Percentiles rank a stretch among this genome's conserved stretches.
Conservation (phyloP, 2,113 vertebrate genomes). For the Tragulus kanchil region DNA sequence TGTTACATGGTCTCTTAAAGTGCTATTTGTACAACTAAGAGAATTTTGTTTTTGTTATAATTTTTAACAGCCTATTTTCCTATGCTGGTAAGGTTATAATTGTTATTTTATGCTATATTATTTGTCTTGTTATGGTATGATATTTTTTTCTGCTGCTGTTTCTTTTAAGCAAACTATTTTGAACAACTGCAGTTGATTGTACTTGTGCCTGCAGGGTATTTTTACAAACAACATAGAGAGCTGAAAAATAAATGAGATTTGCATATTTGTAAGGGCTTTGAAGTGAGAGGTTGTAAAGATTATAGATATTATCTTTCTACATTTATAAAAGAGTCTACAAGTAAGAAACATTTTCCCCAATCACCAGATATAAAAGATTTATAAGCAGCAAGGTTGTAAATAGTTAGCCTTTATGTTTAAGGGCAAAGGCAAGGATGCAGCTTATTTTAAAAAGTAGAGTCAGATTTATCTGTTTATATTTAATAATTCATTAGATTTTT, state of each 20-base stretch:
- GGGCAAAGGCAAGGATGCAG: neutral
- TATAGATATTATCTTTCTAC: constrained; percentile 3
- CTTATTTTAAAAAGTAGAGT: neutral
- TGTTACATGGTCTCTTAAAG: neutral
- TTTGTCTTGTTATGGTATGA: constrained; percentile 16
- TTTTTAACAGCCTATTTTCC: constrained; percentile 19
- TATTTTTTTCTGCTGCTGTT: neutral
- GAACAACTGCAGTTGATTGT: neutral
- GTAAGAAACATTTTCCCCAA: neutral
- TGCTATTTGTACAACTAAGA: neutral
- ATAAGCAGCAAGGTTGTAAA: constrained; percentile 32
- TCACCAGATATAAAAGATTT: neutral
- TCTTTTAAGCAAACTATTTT: constrained; percentile 55
- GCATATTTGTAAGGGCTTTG: constrained; percentile 49
- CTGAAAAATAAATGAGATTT: constrained; percentile 56
- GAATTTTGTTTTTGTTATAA: constrained; percentile 34
- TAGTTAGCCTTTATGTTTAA: constrained; percentile 19
- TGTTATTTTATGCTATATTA: constrained; percentile 28
- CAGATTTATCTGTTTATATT: constrained; percentile 30
- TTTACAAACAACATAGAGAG: constrained; percentile 34
- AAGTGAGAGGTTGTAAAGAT: constrained; percentile 37
- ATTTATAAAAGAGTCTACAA: neutral
- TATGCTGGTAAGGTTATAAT: neutral
- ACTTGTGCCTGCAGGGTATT: constrained; percentile 36
- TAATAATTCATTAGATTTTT: constrained; percentile 45